These are phyloP conservation scores for Diceros bicornis DNA, from an alignment of 2,797 vertebrate genomes.

Conservation along the genomic window DNA sequence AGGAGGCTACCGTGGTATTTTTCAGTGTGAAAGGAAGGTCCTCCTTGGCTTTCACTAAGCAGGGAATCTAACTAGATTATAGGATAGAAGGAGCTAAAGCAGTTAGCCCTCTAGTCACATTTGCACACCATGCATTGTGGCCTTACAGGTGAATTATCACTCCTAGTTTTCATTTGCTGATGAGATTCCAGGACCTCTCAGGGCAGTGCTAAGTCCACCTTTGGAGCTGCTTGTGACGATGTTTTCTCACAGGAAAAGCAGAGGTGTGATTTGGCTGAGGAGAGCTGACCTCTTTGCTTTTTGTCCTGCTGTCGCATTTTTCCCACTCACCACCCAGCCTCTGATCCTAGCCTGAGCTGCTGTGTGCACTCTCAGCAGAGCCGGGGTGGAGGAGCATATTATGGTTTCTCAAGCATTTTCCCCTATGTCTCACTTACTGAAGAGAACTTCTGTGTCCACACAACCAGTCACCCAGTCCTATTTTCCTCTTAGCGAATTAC, in stretches of 20 bases:
- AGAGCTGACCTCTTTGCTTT: neutral
- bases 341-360: fast-evolving
- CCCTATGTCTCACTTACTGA: neutral
- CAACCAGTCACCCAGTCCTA: neutral
- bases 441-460: neutral
- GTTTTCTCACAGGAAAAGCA: neutral
- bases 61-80: neutral
- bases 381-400: too few species aligned
- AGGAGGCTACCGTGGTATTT: neutral
- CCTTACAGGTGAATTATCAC: neutral
- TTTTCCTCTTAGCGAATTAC: neutral
- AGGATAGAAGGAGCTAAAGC: neutral
- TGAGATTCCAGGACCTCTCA: neutral
- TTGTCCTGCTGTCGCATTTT: neutral
- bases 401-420: neutral
- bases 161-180: neutral
- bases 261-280: neutral
- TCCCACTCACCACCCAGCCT: neutral
- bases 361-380: neutral
- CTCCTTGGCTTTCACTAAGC: neutral
- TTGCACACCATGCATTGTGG: neutral
- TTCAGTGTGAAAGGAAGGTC: neutral
- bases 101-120: neutral
- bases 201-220: too few species aligned
- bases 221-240: neutral